Evolutionary conservation across 2,113 vertebrate species (phyloP).

Genomic region (Tachysurus fulvidraco): DNA sequence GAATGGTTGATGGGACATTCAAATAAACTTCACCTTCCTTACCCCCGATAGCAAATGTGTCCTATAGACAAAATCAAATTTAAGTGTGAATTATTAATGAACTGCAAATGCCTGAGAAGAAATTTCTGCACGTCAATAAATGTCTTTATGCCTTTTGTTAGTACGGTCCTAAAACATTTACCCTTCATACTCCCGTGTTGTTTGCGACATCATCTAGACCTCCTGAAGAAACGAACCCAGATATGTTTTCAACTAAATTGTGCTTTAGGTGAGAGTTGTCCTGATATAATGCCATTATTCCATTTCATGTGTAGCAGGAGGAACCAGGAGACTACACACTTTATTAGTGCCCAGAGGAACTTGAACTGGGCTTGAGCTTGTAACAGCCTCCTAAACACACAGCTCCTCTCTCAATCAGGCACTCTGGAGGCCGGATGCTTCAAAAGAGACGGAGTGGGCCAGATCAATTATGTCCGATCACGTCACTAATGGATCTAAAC

Average conservation of each 20-base stretch:
- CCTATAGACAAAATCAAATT: too few species aligned
- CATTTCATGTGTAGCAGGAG: constrained; percentile 41
- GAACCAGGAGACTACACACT: constrained; percentile 28
- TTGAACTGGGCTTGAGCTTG: constrained; percentile 36
- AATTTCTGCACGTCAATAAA: neutral
- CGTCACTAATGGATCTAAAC: constrained; percentile 51
- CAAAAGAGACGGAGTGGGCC: constrained; percentile 31
- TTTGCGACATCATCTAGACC: neutral
- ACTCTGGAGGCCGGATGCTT: constrained; percentile 46
- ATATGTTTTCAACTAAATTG: neutral
- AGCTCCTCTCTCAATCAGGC: constrained; percentile 47
- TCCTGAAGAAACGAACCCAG: neutral
- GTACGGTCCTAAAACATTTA: neutral
- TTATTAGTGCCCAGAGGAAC: constrained; percentile 47
- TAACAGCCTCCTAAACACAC: neutral
- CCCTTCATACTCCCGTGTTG: neutral
- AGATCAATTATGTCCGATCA: constrained; percentile 52
- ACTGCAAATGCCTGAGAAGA: neutral
- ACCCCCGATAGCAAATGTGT: too few species aligned
- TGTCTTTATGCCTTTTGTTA: neutral
- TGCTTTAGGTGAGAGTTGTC: constrained; percentile 11
- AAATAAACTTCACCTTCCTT: neutral
- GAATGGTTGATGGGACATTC: neutral
- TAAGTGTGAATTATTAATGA: constrained; percentile 20
- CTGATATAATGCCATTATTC: constrained; percentile 34